phyloP scores from a whole-genome alignment of 2,888 invertebrate genomes.

The Anthophora plumipes region DNA sequence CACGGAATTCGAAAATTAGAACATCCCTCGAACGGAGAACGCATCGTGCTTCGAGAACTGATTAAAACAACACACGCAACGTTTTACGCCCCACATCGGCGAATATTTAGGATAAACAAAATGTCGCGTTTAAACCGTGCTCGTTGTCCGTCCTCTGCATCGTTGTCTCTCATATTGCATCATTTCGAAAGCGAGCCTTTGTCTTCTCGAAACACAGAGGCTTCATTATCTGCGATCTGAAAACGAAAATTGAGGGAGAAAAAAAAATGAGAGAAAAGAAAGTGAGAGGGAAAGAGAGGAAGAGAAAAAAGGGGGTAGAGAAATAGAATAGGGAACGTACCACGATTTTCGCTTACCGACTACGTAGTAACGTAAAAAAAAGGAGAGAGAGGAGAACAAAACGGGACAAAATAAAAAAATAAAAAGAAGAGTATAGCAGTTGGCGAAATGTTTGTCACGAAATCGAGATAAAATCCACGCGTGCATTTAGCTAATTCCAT shows the following conservation, averaged over 20 bases:
- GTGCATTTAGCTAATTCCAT: slow-evolving; percentile 18
- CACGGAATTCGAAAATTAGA: neutral
- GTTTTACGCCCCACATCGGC: neutral
- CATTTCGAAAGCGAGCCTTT: slow-evolving; percentile 35
- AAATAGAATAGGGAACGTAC: no score
- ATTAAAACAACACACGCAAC: neutral
- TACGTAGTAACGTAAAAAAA: neutral
- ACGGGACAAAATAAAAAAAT: no score
- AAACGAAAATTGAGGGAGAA: neutral
- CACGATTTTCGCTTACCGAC: neutral
- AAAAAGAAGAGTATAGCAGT: neutral
- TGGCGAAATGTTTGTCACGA: neutral
- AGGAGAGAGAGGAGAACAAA: no score
- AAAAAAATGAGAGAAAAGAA: no score
- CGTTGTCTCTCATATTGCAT: slow-evolving; percentile 23
- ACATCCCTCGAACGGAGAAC: neutral
- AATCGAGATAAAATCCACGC: neutral
- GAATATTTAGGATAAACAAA: slow-evolving; percentile 9
- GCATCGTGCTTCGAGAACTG: neutral
- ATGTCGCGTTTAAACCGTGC: slow-evolving; percentile 5
- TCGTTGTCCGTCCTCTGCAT: neutral
- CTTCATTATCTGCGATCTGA: slow-evolving; percentile 47
- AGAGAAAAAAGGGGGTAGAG: neutral
- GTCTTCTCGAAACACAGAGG: slow-evolving; percentile 14
- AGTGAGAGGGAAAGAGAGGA: neutral